Conservation (phyloP, 2,888 invertebrate genomes). For the Ceratothoa steindachneri region DNA sequence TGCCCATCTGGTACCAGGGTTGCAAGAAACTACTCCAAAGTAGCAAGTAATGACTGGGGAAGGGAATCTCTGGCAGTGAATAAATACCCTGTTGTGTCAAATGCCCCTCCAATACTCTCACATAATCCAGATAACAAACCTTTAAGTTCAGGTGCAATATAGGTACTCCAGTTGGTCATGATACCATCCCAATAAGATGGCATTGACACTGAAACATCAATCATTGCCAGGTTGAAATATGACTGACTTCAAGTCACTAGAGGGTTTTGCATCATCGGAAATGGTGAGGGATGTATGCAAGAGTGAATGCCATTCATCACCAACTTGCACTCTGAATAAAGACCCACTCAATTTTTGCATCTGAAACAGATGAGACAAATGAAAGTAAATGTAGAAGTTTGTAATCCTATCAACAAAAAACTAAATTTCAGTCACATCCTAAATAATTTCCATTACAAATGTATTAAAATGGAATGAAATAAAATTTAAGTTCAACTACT, state of each 20-base stretch:
- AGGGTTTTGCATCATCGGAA: background rate
- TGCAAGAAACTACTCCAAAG: too few species aligned
- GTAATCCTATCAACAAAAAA: too few species aligned
- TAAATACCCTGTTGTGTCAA: background rate
- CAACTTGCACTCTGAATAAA: background rate
- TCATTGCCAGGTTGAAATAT: conserved; percentile 22
- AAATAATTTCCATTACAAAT: too few species aligned
- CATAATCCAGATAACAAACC: conserved; percentile 6
- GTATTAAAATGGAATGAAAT: too few species aligned
- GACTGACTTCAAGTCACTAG: background rate
- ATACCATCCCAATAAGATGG: conserved; percentile 2
- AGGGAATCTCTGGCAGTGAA: too few species aligned
- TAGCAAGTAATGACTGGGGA: too few species aligned
- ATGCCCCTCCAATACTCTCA: background rate
- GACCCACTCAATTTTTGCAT: background rate
- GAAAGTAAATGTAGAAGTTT: too few species aligned
- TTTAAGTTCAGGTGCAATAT: conserved; percentile 16
- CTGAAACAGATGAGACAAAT: too few species aligned
- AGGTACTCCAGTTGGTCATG: conserved; percentile 18
- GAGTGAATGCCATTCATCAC: background rate
- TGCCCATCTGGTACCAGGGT: too few species aligned
- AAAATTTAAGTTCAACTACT: too few species aligned
- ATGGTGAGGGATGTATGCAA: background rate
- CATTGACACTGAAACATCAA: conserved; percentile 31
- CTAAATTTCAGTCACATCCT: too few species aligned